Conservation (phyloP, 2,113 vertebrate species). For the Alethe diademata region DNA sequence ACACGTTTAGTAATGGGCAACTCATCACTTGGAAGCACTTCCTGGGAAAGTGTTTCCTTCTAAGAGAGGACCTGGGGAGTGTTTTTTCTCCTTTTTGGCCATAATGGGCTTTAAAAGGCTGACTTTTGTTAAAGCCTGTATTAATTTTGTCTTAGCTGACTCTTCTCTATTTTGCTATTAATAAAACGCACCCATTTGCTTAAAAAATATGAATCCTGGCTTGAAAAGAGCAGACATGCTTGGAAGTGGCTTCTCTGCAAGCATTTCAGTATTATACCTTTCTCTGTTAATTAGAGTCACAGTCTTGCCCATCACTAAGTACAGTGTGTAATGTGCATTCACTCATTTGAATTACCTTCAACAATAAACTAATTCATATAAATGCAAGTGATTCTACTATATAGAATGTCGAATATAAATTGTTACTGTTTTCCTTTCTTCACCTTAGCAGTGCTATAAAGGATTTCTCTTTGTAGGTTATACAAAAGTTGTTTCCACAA, state of each 20-base stretch:
- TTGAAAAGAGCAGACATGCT: neutral
- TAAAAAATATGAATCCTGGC: neutral
- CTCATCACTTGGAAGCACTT: neutral
- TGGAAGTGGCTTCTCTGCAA: neutral
- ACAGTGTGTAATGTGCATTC: neutral
- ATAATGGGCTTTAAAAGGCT: neutral
- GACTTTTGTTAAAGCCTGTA: neutral
- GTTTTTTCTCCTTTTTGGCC: neutral
- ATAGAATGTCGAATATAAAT: neutral
- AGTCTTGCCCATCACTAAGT: conserved; percentile 74
- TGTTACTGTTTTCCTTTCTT: neutral
- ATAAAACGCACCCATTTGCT: neutral
- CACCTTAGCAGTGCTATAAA: neutral
- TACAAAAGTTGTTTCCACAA: neutral
- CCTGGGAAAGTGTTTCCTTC: neutral
- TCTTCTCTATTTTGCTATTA: neutral
- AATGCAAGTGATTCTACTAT: neutral
- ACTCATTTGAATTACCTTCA: neutral
- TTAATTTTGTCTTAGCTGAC: neutral
- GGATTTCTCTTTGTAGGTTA: neutral
- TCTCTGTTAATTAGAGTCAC: neutral
- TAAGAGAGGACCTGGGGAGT: neutral
- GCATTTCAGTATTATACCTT: neutral
- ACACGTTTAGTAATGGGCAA: conserved; percentile 72
- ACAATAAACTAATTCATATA: neutral